Evolutionary conservation across 2,888 invertebrate genomes (phyloP), one percentile per base, ranked within the genome.

Genomic region (Xestia ashworthii): DNA sequence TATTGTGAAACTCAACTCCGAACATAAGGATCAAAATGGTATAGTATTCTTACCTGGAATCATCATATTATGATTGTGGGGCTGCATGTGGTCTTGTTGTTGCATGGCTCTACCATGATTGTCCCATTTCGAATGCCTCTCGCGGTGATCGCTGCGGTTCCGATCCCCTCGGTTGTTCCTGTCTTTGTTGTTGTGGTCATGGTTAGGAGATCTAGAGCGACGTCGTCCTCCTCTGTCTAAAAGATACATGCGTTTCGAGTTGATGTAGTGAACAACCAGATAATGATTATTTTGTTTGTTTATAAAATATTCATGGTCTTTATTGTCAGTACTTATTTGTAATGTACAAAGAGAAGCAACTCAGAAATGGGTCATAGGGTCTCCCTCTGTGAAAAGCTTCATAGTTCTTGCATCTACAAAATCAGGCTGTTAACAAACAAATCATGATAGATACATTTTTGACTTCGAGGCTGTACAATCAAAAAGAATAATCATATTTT

Each of bases 61-160:
- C 88, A 93, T 89, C 78, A 89, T 84, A 75, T 58, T 58, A 58
- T 86, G 90, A 62, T 74, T 81, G 2, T 71, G 76, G 8, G 55
- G 14, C 16, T 75, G 71, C 38, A 81, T 16, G 0, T 55, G 46
- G 3, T 62, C 68, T 48, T 16, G 38, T 22, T 78, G 77, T 19
- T 78, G 83, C 25, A 48, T 70, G 0, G 38, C 32, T 64, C 76
- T 87, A 9, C 84, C 80, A 68, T 74, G 55, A 22, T 68, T 84
- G 12, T 87, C 89, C 94, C 94, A 94, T 65, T 93, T 92, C 0
- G 90, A 68, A 1, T 80, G 86, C 22, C 91, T 87, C 0, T 93
- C 90, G 0, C 90, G 87, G 6, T 90, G 83, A 38, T 86, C 79
- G 8, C 74, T 86, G 38, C 90, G 88, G 68, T 81, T 85, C 46